A percentile compares a stretch with the other conserved stretches of the same genome.
Evolutionary conservation across 1,140 invertebrate genomes (phyloP).

Genomic region (Fopius arisanus): DNA sequence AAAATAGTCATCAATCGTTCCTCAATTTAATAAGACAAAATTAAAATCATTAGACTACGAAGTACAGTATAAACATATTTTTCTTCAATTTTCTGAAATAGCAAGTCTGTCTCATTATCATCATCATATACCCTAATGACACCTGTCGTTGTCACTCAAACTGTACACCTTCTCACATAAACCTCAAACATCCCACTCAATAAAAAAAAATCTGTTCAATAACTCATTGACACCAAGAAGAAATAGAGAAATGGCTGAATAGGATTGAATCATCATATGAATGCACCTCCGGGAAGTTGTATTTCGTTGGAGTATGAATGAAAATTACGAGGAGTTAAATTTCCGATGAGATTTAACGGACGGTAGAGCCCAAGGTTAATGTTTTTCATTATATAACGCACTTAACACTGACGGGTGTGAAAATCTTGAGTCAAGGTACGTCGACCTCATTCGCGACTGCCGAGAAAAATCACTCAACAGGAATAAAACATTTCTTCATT

Average conservation of each 20-base stretch:
- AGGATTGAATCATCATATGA: constrained; percentile 1
- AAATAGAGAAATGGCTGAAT: background rate
- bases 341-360: background rate
- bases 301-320: background rate
- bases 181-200: background rate
- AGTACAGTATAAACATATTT: too few species aligned
- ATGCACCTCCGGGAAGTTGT: background rate
- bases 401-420: constrained; percentile 4
- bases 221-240: background rate
- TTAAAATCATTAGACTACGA: too few species aligned
- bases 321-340: constrained; percentile 10
- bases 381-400: background rate
- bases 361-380: background rate
- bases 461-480: background rate
- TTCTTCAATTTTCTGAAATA: background rate
- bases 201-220: background rate
- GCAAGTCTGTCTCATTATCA: background rate
- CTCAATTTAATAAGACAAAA: too few species aligned
- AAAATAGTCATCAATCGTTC: too few species aligned
- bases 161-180: background rate
- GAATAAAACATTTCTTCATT: background rate
- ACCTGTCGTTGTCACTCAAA: constrained; percentile 4
- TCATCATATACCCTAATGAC: background rate
- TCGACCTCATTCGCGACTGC: background rate
- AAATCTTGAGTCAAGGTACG: background rate